A percentile compares a stretch with the other conserved stretches of the same genome.
Conservation (phyloP, 2,888 invertebrate genomes). For the Orthosia gracilis region DNA sequence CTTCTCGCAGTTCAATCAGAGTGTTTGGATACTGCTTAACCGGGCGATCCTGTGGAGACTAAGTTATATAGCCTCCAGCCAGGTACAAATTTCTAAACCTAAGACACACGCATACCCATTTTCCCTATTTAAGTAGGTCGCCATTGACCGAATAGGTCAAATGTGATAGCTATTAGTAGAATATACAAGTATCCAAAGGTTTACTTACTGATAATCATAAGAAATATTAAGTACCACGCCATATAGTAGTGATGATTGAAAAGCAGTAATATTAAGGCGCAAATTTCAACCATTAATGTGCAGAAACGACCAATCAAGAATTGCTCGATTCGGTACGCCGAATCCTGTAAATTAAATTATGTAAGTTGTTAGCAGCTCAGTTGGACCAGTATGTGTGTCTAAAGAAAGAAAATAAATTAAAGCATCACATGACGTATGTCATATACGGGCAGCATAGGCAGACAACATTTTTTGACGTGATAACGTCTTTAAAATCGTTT, state of each 20-base stretch:
- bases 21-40: too few relatives aligned
- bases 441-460: too few relatives aligned
- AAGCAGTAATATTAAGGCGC: constrained; percentile 60
- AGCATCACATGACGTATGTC: too few relatives aligned
- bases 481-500: too few relatives aligned
- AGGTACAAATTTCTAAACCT: too few relatives aligned
- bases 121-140: neutral
- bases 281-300: constrained; percentile 69
- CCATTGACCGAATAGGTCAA: neutral
- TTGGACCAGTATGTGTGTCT: neutral
- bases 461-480: too few relatives aligned
- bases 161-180: too few relatives aligned
- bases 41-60: too few relatives aligned
- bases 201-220: constrained; percentile 76
- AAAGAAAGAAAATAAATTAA: too few relatives aligned
- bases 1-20: too few relatives aligned
- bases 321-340: constrained; percentile 54
- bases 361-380: neutral
- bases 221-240: constrained; percentile 77
- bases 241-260: constrained; percentile 69
- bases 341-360: constrained; percentile 63
- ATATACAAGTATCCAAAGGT: neutral
- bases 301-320: constrained; percentile 72
- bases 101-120: neutral
- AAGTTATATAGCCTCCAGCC: too few relatives aligned